Conservation (phyloP, 2,113 vertebrate species). For the Maccullochella peelii region DNA sequence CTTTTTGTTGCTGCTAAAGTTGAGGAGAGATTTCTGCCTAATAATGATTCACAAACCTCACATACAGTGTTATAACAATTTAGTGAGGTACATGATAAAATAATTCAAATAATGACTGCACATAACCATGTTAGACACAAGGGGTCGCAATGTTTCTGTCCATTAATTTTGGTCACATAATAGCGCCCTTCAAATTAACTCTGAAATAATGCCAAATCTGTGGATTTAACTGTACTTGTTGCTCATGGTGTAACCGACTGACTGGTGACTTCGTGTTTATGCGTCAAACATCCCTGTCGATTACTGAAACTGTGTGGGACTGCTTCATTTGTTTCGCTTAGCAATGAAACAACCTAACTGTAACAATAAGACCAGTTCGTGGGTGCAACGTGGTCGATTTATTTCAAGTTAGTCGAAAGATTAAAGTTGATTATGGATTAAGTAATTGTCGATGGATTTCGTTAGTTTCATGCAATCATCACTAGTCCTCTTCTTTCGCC, state of each 20-base stretch:
- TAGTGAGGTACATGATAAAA: neutral
- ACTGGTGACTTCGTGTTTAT: neutral
- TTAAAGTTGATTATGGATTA: neutral
- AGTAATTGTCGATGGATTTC: rapidly evolving
- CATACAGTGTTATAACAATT: neutral
- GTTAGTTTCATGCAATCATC: conserved; percentile 5
- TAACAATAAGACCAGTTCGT: too few species aligned
- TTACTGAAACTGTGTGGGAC: neutral
- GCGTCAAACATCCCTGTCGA: neutral
- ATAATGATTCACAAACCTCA: neutral
- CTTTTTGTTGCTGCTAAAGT: neutral
- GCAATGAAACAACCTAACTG: neutral
- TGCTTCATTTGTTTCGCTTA: neutral
- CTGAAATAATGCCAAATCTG: conserved; percentile 28
- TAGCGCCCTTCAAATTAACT: conserved; percentile 60
- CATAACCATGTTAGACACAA: conserved; percentile 24
- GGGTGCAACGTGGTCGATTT: neutral
- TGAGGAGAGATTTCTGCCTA: neutral
- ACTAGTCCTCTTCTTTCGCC: conserved; percentile 9
- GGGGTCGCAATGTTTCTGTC: conserved; percentile 54
- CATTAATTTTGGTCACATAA: neutral
- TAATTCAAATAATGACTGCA: conserved; percentile 15
- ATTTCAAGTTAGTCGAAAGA: rapidly evolving
- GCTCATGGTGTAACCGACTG: neutral
- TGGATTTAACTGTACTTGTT: neutral